A percentile compares a stretch with the other conserved stretches of the same genome.
Evolutionary conservation across 1,140 invertebrate species (phyloP).

Genomic region (Cotesia typhae): DNA sequence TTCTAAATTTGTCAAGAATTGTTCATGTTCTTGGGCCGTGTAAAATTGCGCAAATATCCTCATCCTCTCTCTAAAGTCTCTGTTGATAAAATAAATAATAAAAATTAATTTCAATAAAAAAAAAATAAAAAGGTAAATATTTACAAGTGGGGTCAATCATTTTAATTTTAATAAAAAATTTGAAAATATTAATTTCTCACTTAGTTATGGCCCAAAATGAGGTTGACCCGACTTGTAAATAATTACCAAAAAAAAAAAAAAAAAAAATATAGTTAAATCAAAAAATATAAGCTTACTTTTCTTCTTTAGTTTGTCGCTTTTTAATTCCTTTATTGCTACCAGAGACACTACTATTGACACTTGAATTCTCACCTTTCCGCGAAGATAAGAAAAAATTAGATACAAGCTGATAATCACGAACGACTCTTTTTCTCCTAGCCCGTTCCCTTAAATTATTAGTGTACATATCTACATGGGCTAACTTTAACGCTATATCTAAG

Average conservation of each 20-base stretch:
- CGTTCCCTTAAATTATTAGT: slow-evolving; percentile 84
- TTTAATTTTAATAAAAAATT: too few relatives aligned
- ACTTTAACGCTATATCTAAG: slow-evolving; percentile 78
- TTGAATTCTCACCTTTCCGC: slow-evolving; percentile 58
- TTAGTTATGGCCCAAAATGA: too few relatives aligned
- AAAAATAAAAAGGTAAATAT: background rate
- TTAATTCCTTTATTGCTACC: slow-evolving; percentile 59
- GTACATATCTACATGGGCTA: slow-evolving; percentile 86
- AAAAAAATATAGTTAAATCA: background rate
- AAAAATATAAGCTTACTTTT: slow-evolving; percentile 69
- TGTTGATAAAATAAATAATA: slow-evolving; percentile 49
- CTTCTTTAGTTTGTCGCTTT: slow-evolving; percentile 76
- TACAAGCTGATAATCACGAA: slow-evolving; percentile 86
- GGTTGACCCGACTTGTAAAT: background rate
- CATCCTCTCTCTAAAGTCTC: slow-evolving; percentile 82
- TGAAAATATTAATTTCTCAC: background rate
- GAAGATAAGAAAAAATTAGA: slow-evolving; percentile 77
- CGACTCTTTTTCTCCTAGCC: slow-evolving; percentile 85
- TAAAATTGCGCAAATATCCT: slow-evolving; percentile 89
- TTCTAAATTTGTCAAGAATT: slow-evolving; percentile 79
- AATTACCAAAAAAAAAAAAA: background rate
- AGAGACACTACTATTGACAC: too few relatives aligned
- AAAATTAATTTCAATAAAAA: slow-evolving; percentile 6
- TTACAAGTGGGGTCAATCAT: too few relatives aligned
- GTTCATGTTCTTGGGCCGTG: slow-evolving; percentile 82